phyloP scores from a whole-genome alignment of 2,113 vertebrate genomes.

The Hymenochirus boettgeri region DNA sequence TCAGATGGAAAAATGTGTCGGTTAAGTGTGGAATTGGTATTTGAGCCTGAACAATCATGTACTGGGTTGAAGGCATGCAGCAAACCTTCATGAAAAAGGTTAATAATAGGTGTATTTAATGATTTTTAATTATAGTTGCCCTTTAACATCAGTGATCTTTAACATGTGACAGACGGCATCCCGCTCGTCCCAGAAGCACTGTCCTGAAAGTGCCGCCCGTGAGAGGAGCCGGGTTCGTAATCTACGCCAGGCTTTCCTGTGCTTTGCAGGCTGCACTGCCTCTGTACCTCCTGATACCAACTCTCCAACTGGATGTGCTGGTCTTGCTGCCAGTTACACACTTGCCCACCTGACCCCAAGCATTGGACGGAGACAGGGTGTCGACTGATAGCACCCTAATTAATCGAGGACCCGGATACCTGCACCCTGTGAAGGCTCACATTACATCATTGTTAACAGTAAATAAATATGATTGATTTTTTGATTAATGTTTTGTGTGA shows the following conservation, averaged over 20 bases:
- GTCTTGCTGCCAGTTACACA: slow-evolving; percentile 82
- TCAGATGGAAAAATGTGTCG: too few species aligned
- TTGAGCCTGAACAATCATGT: too few species aligned
- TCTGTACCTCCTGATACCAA: slow-evolving; percentile 75
- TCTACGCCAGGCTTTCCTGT: slow-evolving; percentile 76
- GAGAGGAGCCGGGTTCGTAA: slow-evolving; percentile 72
- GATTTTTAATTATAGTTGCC: too few species aligned
- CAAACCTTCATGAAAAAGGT: too few species aligned
- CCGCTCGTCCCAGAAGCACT: slow-evolving; percentile 48
- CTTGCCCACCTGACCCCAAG: slow-evolving; percentile 73
- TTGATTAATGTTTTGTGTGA: too few species aligned
- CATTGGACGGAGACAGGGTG: slow-evolving; percentile 56
- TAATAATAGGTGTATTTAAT: too few species aligned
- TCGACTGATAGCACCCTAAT: slow-evolving; percentile 46
- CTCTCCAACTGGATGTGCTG: slow-evolving; percentile 78
- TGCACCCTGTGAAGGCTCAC: slow-evolving; percentile 83
- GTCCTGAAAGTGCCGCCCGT: slow-evolving; percentile 66
- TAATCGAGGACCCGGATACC: slow-evolving; percentile 62
- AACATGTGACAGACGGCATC: neutral
- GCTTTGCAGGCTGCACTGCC: slow-evolving; percentile 78
- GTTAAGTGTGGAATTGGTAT: too few species aligned
- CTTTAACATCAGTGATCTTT: too few species aligned
- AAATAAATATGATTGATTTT: too few species aligned
- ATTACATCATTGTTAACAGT: too few species aligned
- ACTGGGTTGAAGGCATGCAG: too few species aligned